Evolutionary conservation across 2,888 invertebrate genomes (phyloP), one percentile per base, ranked within the genome.

Genomic region (Chrysolina oricalcia): DNA sequence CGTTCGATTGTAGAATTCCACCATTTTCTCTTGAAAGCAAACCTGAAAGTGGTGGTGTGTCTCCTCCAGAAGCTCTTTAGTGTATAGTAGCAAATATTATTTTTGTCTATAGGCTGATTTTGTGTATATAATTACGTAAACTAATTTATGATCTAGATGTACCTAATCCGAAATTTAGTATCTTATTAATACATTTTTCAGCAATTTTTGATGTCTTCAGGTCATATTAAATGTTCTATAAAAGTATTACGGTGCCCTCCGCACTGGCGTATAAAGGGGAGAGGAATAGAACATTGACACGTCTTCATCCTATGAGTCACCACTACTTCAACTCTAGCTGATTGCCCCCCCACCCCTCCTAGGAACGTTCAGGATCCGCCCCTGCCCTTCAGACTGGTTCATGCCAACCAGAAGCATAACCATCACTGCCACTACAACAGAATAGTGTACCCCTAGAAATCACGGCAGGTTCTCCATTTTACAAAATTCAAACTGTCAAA

Each of bases 11-110:
- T 87, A 93, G 98, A 86, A 98, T 99, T 86, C 99, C 99, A 53
- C 98, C 99, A 0, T 98, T 99, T 89, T 97, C 97, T 0, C 90
- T 99, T 77, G 98, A 99, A 89, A 98, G 98, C 85, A 98, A 98
- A 89, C 94, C 95, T 15, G 97, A 96, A 76, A 93, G 93, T 56
- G 84, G 90, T 43, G 67, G 41, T 11, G 84, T 86, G 17, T 86
- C 88, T 4, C 88, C 87, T 9, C 88, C 87, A n/a, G 87, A 86
- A 65, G 82, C 84, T n/a, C 75, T 83, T 74, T 84, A 78, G 81
- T 21, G 59, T 15, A 50, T 19, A 73, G 13, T 27, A 35, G 35
- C 35, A 35, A 6, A 46, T 69, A 59, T 62, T 66, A 48, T 46
- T 5, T 69, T 59, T 74, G 69, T 76, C 67, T 74, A 74, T 74